Evolutionary conservation across 2,888 invertebrate genomes (phyloP), one percentile per base, ranked within the genome.

Genomic region (Amaurobius ferox): DNA sequence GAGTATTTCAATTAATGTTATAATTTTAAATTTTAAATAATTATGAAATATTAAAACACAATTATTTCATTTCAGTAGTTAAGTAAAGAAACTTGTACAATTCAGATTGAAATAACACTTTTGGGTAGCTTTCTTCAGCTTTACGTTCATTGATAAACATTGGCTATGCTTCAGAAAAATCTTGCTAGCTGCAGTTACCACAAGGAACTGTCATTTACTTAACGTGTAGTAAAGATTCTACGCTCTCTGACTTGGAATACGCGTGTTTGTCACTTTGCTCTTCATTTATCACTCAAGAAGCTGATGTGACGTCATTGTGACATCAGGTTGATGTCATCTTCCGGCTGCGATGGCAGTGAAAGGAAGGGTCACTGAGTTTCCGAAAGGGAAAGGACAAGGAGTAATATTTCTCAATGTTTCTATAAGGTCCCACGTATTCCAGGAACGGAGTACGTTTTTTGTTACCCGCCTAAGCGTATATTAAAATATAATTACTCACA

Each of bases 401-500:
- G 16, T 16, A 13, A 77, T 61, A 32, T 19, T 55, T 40, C 48
- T 68, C 66, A 66, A 66, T 40, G 44, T 74, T 61, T 74, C 74
- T 28, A 66, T 64, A 19, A 55, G 55, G 61, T 62, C 81, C 68
- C 76, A 76, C 81, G 81, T 83, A 76, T 83, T 83, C 76, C 48
- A 13, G n/a, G 81, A 76, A 29, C n/a, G 16, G 28, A 32, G 23
- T 40, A 30, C 48, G 61, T 30, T 39, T 30, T 35, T 62, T 29
- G 29, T 35, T 67, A 26, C 39, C 1, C 61, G n/a, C 71, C 39
- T 80, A 30, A 62, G 30, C 61, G 74, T 13, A 72, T 74, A 61
- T 74, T 81, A 74, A 67, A 74, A 74, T 74, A 74, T 74, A 26
- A 81, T 81, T 67, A 74, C 70, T 81, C 80, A 81, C 13, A 39